Percentiles rank a stretch among this genome's conserved stretches.
Evolutionary conservation across 2,113 vertebrate genomes (phyloP).

Genomic region (Xenopus tropicalis): UCB_Xtro_10.0 CM004446.2:118460501-118461000

Average conservation of each 20-base stretch:
- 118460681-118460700: constrained; percentile 33
- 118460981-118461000: neutral
- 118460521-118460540: constrained; percentile 43
- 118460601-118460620: constrained; percentile 49
- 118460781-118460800: neutral
- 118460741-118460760: constrained; percentile 11
- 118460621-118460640: constrained; percentile 46
- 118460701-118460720: constrained; percentile 16
- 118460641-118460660: constrained; percentile 42
- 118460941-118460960: neutral
- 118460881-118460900: neutral
- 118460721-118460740: neutral
- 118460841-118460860: neutral
- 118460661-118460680: constrained; percentile 21
- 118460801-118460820: neutral
- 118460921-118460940: constrained; percentile 1
- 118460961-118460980: neutral
- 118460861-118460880: neutral
- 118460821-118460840: neutral
- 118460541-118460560: constrained; percentile 45
- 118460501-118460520: constrained; percentile 16
- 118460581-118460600: constrained; percentile 47
- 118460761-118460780: neutral
- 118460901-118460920: neutral
- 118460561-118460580: constrained; percentile 38